phyloP scores from a whole-genome alignment of 2,888 invertebrate genomes.

The Habrosyne pyritoides region DNA sequence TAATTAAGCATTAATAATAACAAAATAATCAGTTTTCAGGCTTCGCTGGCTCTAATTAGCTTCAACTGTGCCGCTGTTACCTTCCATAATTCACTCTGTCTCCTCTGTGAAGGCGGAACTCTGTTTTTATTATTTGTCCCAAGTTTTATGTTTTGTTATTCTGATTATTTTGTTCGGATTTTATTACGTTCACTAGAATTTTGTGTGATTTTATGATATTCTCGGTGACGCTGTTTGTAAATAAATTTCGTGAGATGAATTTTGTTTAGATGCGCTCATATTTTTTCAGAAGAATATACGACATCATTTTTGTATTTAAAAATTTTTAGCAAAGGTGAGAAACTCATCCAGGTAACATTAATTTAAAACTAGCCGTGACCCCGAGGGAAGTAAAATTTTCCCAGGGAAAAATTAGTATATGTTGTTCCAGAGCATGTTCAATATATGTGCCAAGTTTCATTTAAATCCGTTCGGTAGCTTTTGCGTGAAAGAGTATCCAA shows the following conservation, averaged over 20 bases:
- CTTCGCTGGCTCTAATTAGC: slow-evolving; percentile 36
- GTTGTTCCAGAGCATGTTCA: too few relatives aligned
- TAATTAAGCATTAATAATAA: slow-evolving; percentile 43
- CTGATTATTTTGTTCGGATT: background rate
- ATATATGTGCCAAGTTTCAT: too few relatives aligned
- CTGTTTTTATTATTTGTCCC: background rate
- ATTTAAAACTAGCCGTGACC: too few relatives aligned
- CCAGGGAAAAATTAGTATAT: too few relatives aligned
- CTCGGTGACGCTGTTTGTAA: background rate
- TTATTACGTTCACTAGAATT: background rate
- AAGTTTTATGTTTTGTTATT: background rate
- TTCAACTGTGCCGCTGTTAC: slow-evolving; percentile 6
- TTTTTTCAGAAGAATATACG: background rate
- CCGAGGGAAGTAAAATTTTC: too few relatives aligned
- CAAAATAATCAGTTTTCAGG: slow-evolving; percentile 40
- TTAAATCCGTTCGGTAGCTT: too few relatives aligned
- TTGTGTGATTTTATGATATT: background rate
- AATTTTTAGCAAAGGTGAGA: too few relatives aligned
- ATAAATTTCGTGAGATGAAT: background rate
- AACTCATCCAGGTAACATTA: too few relatives aligned
- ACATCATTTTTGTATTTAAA: too few relatives aligned
- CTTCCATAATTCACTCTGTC: slow-evolving; percentile 3
- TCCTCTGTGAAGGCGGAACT: background rate
- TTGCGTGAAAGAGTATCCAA: too few relatives aligned
- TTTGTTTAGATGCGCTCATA: background rate